Evolutionary conservation across 2,888 invertebrate species (phyloP), one percentile per base, ranked within the genome.

Genomic region (Achlya flavicornis): DNA sequence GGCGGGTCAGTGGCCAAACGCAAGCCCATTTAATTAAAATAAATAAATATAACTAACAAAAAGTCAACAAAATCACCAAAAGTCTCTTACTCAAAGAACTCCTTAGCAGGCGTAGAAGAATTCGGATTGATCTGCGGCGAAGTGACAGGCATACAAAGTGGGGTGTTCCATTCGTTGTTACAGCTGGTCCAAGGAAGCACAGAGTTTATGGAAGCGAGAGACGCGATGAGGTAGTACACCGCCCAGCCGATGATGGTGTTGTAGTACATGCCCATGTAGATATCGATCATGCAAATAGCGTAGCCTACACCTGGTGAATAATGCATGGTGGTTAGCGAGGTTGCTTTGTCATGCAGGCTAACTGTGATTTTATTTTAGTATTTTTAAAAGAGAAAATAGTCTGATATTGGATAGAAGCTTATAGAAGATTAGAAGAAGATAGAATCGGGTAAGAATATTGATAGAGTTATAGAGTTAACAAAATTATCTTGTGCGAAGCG

Each of bases 181-280:
- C 98, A 98, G 72, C 95, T 96, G 63, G 97, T 97, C 98, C 98
- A 98, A 0, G 98, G 98, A 62, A 98, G 94, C 83, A 96, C 96
- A 0, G 95, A 95, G 85, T 95, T 96, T 89, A 97, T 96, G 73
- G 97, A 97, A 53, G 96, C 95, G 81, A 98, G 95, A 43, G 98
- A 97, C 14, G 97, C 97, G 77, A 97, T 95, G 73, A 98, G 95
- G 91, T 98, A 98, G 93, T 98, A 98, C 63, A 98, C 96, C 58
- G 98, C 98, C 98, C 98, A 98, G 60, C 98, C 98, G 81, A 99
- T 98, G 88, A 99, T 97, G 61, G 98, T 98, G 93, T 99, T 99
- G 95, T 99, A 99, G 94, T 98, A 98, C 97, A 98, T 98, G 76
- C 97, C 98, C 96, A 97, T 97, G 94, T 98, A 99, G 85, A 98